Base-by-base conservation (phyloP, 2,113 vertebrate species). In the Eolophus roseicapilla region DNA sequence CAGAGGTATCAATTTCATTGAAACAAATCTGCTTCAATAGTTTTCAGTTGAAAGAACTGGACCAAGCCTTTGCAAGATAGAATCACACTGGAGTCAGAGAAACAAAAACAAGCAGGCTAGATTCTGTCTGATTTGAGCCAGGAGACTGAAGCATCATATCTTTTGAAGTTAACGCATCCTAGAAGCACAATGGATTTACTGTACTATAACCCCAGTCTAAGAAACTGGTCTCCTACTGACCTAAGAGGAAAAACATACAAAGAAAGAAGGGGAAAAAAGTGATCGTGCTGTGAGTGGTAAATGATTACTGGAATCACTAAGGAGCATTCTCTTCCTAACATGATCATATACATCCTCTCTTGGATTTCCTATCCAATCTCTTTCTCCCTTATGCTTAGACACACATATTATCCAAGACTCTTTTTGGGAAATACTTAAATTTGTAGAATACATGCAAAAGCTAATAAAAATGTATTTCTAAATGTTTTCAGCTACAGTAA, bases 111-210 rank as follows among this genome's bases (percentile, higher is more conserved):
- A 83, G 62, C 63, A 94, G 62, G 47, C 90, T 70, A 57, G 49
- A 75, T 88, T 92, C 46, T 53, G 39, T 49, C 69, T 27, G 57
- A 92, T 60, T 90, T 82, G 5, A 80, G 85, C 21, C 29, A 82
- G 37, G 53, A 90, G 53, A 82, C 52, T 41, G 62, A 77, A 83
- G 77, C 90, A 87, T 65, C 37, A 0, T 37, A 86, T 87, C 83
- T 87, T 94, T 76, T 92, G 77, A 95, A 96, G 93, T 83, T 71
- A 90, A 67, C 75, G 75, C 4, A 5, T 90, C 88, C 92, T 81
- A 83, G 62, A 94, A 85, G 85, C 92, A 96, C 93, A 94, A 90
- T 71, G 76, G 79, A 92, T 95, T 95, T 94, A 96, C 71, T 97
- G 94, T 97, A 70, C 94, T 93, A 71, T 80, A 69, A 52, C 27